Percentiles rank a stretch among this genome's conserved stretches.
phyloP scores from a whole-genome alignment of 2,888 invertebrate species.

The Melinopterus prodromus region DNA sequence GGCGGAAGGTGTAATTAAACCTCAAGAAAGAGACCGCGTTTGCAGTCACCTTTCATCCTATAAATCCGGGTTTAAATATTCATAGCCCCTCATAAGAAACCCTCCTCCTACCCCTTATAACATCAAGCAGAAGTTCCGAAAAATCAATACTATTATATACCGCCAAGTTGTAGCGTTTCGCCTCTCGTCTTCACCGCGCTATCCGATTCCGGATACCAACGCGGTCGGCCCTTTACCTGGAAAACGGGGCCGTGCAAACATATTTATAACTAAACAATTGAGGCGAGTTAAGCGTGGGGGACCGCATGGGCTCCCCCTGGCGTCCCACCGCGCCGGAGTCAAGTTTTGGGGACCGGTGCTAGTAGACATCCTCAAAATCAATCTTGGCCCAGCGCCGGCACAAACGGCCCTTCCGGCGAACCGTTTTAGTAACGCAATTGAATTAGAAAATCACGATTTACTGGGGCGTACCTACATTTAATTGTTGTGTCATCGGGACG shows the following conservation, averaged over 20 bases:
- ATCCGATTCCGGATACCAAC: neutral
- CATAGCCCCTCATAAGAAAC: conserved; percentile 4
- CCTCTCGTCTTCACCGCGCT: no score
- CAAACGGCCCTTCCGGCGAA: neutral
- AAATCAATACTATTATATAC: neutral
- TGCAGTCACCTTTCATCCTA: neutral
- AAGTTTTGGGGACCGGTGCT: neutral
- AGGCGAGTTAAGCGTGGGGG: neutral
- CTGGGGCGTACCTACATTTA: neutral
- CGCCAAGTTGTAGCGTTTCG: no score
- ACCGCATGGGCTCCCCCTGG: neutral
- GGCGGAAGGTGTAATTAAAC: neutral
- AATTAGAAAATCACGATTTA: neutral
- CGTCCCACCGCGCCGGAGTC: neutral
- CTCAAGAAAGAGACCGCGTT: conserved; percentile 4
- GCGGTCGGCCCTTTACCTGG: neutral
- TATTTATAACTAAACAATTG: conserved; percentile 4
- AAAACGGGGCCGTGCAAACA: neutral
- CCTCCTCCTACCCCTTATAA: neutral
- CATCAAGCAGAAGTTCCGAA: neutral
- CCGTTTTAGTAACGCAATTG: neutral
- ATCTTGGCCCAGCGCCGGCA: neutral
- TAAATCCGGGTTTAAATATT: neutral
- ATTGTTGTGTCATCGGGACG: neutral
- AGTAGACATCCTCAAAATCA: neutral